Conservation (phyloP, 37 sponge, comb jelly and placozoan genomes). For the Chondrosia reniformis region DNA sequence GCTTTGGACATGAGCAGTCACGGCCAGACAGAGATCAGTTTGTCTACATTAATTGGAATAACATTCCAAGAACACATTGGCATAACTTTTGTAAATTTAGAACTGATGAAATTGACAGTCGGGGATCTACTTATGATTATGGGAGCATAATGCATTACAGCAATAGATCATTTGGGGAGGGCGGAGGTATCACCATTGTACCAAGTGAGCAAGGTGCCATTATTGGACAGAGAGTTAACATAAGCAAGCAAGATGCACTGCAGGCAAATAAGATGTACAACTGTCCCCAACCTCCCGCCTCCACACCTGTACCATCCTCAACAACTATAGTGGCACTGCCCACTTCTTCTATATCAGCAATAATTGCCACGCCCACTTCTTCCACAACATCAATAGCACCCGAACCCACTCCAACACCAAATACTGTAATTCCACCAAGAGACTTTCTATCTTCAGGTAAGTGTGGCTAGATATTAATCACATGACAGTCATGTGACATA, state of each 20-base stretch:
- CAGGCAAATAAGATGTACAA: slow-evolving; percentile 29
- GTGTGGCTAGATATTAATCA: neutral
- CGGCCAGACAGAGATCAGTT: slow-evolving; percentile 57
- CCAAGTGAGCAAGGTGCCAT: neutral
- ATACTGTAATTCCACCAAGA: neutral
- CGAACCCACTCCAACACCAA: neutral
- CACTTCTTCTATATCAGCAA: too few species aligned
- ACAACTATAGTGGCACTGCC: too few species aligned
- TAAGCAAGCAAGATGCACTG: slow-evolving; percentile 30
- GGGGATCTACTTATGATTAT: slow-evolving; percentile 42
- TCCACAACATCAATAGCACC: neutral
- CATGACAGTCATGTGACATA: neutral
- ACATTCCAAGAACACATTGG: neutral
- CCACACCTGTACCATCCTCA: too few species aligned
- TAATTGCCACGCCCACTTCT: too few species aligned
- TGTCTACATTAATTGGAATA: slow-evolving; percentile 33
- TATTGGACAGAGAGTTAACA: slow-evolving; percentile 33
- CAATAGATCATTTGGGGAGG: neutral
- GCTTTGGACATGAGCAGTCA: slow-evolving; percentile 68
- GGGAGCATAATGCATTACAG: slow-evolving; percentile 71
- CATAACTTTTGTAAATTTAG: slow-evolving; percentile 11
- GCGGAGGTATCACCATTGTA: slow-evolving; percentile 20
- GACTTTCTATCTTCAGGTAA: neutral
- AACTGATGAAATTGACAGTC: neutral
- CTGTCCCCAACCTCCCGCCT: slow-evolving; percentile 22